Evolutionary conservation across 2,113 vertebrate genomes (phyloP), one percentile per base, ranked within the genome.

Genomic region (Xyrauchen texanus): DNA sequence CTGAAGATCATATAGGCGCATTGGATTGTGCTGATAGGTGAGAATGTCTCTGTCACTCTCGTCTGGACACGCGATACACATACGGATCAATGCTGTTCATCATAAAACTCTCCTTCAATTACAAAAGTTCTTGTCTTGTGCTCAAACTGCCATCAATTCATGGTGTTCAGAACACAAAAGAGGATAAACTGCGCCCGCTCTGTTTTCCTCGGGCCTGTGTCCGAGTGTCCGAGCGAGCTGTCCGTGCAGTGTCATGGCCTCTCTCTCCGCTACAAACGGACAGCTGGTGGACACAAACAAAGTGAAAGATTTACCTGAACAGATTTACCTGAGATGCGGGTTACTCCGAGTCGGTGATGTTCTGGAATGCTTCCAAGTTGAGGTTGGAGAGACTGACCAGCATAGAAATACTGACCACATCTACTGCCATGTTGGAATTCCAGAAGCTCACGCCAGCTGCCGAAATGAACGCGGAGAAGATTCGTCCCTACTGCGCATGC

Each of bases 381-480:
- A 90, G 93, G 94, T 94, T 94, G 93, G 92, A 93, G 93, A 93
- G 95, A 94, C 95, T 93, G 95, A 95, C 95, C 95, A 93, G 95
- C 34, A 65, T 15, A 76, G 47, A 55, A 53, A 55, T 11, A 65
- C 74, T 76, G 74, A 76, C 74, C 74, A 76, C 74, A 93, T 93
- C 94, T 94, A 95, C 95, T 97, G 95, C 96, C 96, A 98, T 98
- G 96, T 96, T 97, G 96, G 95, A 96, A 97, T 98, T 94, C 95
- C 94, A 94, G 95, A 94, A 76, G 94, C 94, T 80, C 88, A 93
- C 94, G 96, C 96, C 96, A 96, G 96, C 95, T 97, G 95, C 96
- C 94, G 91, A 93, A 91, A 91, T 93, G 87, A 92, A 94, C 94
- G 94, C 94, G 95, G 94, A 91, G 87, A 93, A 58, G 92, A 90